Percentiles rank a stretch among this genome's conserved stretches.
Conservation (phyloP, 2,888 invertebrate species). For the Volucella inanis region DNA sequence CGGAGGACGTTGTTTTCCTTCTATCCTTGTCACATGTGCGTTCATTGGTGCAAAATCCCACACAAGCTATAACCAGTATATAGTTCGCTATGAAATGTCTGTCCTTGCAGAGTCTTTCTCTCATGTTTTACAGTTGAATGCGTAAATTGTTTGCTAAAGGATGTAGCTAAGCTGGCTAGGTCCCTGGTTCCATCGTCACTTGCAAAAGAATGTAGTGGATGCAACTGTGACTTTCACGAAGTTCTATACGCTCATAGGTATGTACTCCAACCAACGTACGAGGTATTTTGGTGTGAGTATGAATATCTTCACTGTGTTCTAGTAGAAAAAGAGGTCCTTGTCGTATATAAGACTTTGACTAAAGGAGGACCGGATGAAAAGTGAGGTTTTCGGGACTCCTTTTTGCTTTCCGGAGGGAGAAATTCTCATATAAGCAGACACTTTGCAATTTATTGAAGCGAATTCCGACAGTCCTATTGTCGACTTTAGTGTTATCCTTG, state of each 20-base stretch:
- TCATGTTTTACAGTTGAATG: conserved; percentile 31
- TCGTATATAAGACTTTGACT: conserved; percentile 18
- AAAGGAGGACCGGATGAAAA: conserved; percentile 5
- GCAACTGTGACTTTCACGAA: conserved; percentile 20
- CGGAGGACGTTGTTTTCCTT: conserved; percentile 27
- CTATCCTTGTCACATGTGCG: conserved; percentile 14
- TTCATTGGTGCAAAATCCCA: neutral
- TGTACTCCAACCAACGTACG: neutral
- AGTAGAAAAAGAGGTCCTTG: conserved; percentile 14
- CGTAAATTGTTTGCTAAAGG: conserved; percentile 46
- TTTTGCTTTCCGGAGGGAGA: neutral
- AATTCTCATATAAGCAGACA: conserved; percentile 36
- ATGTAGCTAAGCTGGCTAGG: conserved; percentile 5
- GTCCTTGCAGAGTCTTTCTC: neutral
- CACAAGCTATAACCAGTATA: conserved; percentile 2
- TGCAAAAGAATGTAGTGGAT: conserved; percentile 29
- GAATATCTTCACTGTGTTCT: conserved; percentile 15
- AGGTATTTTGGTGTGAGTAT: neutral
- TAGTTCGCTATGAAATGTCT: conserved; percentile 16
- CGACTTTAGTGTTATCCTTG: conserved; percentile 3
- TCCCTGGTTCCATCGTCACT: neutral
- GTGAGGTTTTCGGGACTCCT: conserved; percentile 10
- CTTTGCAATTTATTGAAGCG: conserved; percentile 37
- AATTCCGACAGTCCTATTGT: conserved; percentile 28
- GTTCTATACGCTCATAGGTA: neutral